Evolutionary conservation across 1,140 invertebrate genomes (phyloP).

Genomic region (Paraescarpia echinospica): DNA sequence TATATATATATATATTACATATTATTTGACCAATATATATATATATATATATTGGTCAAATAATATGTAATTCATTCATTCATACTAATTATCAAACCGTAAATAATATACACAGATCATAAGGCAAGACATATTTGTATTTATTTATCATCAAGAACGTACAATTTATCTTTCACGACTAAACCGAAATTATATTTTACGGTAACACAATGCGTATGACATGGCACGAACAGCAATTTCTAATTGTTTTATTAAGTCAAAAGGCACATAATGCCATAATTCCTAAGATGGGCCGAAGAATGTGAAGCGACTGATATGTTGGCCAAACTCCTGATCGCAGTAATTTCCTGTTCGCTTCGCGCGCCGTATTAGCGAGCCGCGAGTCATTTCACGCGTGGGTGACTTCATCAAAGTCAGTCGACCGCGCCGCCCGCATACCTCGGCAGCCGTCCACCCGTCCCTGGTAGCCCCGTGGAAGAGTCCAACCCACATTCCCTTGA

Average conservation of each 20-base stretch:
- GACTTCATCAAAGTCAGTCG: neutral
- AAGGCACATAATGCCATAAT: neutral
- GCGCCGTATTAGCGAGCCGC: neutral
- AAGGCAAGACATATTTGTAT: too few relatives aligned
- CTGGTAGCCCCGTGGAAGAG: neutral
- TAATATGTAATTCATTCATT: neutral
- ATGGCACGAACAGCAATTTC: neutral
- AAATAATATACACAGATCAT: too few relatives aligned
- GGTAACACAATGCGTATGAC: neutral
- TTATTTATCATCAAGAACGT: too few relatives aligned
- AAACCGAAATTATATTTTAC: neutral
- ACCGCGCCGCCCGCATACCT: neutral
- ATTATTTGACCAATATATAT: too few relatives aligned
- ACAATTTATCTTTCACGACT: too few relatives aligned
- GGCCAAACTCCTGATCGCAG: neutral
- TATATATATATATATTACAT: too few relatives aligned
- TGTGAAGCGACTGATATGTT: neutral
- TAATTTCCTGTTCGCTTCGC: neutral
- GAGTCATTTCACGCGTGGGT: neutral
- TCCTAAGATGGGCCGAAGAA: neutral
- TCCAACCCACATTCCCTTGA: neutral
- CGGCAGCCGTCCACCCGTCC: neutral
- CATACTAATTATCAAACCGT: too few relatives aligned
- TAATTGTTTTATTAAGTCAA: neutral
- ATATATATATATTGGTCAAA: neutral